A percentile compares a stretch with the other conserved stretches of the same genome.
Evolutionary conservation across 2,888 invertebrate genomes (phyloP).

Genomic region (Plutella xylostella): DNA sequence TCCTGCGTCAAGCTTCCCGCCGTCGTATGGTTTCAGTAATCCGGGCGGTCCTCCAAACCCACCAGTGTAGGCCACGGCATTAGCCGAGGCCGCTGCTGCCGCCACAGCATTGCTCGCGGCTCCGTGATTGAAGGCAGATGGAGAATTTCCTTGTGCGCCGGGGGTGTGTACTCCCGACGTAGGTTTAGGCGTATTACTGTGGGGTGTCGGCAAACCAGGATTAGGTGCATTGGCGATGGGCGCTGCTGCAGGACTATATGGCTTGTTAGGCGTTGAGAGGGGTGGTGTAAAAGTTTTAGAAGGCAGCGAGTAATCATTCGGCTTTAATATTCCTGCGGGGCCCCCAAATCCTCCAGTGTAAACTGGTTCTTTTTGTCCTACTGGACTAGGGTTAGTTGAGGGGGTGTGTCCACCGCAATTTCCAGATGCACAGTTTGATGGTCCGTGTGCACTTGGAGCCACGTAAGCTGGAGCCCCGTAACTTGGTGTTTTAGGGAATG

Average conservation of each 20-base stretch:
- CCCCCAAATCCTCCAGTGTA: slow-evolving; percentile 38
- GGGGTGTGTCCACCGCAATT: slow-evolving; percentile 5
- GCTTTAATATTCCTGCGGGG: slow-evolving; percentile 16
- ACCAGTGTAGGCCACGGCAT: slow-evolving; percentile 41
- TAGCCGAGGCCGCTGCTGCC: slow-evolving; percentile 29
- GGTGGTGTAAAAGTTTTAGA: slow-evolving; percentile 3
- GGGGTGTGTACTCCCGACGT: neutral
- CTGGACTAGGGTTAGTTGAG: slow-evolving; percentile 9
- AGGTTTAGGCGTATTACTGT: neutral
- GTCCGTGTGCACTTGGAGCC: neutral
- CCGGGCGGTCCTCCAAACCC: slow-evolving; percentile 60
- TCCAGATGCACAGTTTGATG: slow-evolving; percentile 9
- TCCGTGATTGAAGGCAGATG: neutral
- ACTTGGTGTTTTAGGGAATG: neutral
- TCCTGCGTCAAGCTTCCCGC: slow-evolving; percentile 27
- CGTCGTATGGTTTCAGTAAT: slow-evolving; percentile 44
- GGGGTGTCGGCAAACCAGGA: neutral
- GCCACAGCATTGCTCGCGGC: slow-evolving; percentile 18
- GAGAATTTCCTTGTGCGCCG: neutral
- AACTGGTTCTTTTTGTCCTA: slow-evolving; percentile 21
- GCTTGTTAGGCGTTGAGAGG: neutral
- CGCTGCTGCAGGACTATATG: neutral
- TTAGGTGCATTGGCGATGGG: neutral
- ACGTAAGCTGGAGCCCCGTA: neutral
- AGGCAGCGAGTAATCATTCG: slow-evolving; percentile 15